phyloP scores from a whole-genome alignment of 2,888 invertebrate species.

The Scaptomyza reducta region DNA sequence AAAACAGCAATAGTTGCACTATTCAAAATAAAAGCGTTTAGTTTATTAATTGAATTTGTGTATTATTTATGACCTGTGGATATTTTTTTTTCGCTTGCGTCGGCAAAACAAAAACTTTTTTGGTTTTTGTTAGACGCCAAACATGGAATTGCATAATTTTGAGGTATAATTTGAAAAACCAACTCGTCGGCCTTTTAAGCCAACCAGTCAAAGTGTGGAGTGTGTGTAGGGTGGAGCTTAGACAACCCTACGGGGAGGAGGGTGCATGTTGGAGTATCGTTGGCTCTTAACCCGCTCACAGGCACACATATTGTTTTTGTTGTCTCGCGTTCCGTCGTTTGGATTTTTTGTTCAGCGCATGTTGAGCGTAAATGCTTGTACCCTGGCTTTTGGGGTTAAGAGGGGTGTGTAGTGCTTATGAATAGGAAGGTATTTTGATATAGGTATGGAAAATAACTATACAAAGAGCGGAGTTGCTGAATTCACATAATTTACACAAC shows the following conservation, averaged over 20 bases:
- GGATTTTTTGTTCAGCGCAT: conserved; percentile 42
- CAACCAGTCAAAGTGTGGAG: not conserved
- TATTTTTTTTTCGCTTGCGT: conserved; percentile 39
- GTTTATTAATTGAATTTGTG: conserved; percentile 53
- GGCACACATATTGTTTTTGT: conserved; percentile 35
- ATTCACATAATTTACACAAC: not conserved
- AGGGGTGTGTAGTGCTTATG: not conserved
- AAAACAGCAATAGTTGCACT: not conserved
- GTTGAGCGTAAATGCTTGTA: conserved; percentile 44
- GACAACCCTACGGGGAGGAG: not conserved
- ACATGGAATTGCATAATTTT: conserved; percentile 75
- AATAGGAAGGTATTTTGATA: not conserved
- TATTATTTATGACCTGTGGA: conserved; percentile 61
- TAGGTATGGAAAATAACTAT: no score
- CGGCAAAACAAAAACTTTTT: not conserved
- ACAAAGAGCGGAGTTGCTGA: no score
- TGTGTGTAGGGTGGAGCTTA: not conserved
- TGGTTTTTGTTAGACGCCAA: conserved; percentile 40
- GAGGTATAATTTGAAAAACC: conserved; percentile 67
- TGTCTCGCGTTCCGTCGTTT: conserved; percentile 26
- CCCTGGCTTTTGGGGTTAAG: not conserved
- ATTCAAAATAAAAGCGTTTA: not conserved
- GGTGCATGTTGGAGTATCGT: not conserved
- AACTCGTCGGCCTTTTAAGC: conserved; percentile 43
- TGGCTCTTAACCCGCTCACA: conserved; percentile 49